Percentiles rank a stretch among this genome's conserved stretches.
Conservation (phyloP, 2,888 invertebrate genomes). For the Trichacis sp. region DNA sequence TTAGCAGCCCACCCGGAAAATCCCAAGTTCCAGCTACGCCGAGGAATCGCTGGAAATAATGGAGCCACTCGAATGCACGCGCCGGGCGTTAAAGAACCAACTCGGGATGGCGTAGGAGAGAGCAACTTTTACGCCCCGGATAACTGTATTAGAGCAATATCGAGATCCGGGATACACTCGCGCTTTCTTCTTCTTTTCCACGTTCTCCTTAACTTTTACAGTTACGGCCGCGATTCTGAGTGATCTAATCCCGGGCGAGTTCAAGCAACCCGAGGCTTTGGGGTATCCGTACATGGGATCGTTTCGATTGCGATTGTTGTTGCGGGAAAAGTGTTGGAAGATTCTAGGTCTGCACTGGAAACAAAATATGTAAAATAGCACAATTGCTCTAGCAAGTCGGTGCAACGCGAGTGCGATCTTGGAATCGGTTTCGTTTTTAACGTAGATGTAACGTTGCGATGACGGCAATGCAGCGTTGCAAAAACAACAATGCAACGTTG, state of each 20-base stretch:
- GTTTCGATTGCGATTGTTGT: too few relatives aligned
- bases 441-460: too few relatives aligned
- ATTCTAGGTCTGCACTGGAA: too few relatives aligned
- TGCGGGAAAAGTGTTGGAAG: too few relatives aligned
- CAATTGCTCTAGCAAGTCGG: too few relatives aligned
- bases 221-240: neutral
- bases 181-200: neutral
- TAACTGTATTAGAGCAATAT: slow-evolving; percentile 33
- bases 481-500: too few relatives aligned
- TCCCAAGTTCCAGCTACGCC: slow-evolving; percentile 28
- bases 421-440: too few relatives aligned
- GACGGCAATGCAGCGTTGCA: too few relatives aligned
- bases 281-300: too few relatives aligned
- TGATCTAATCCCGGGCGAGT: neutral
- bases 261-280: too few relatives aligned
- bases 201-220: neutral
- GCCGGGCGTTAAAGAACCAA: slow-evolving; percentile 4
- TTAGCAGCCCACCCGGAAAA: slow-evolving; percentile 35
- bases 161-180: slow-evolving; percentile 23
- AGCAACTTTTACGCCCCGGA: slow-evolving; percentile 21
- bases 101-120: neutral
- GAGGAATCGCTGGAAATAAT: slow-evolving; percentile 28
- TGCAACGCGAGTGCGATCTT: too few relatives aligned
- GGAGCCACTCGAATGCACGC: slow-evolving; percentile 15
- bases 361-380: too few relatives aligned